These are phyloP conservation scores for Planiliza haematocheilus DNA, from an alignment of 2,113 vertebrate species.

Conservation along the genomic window DNA sequence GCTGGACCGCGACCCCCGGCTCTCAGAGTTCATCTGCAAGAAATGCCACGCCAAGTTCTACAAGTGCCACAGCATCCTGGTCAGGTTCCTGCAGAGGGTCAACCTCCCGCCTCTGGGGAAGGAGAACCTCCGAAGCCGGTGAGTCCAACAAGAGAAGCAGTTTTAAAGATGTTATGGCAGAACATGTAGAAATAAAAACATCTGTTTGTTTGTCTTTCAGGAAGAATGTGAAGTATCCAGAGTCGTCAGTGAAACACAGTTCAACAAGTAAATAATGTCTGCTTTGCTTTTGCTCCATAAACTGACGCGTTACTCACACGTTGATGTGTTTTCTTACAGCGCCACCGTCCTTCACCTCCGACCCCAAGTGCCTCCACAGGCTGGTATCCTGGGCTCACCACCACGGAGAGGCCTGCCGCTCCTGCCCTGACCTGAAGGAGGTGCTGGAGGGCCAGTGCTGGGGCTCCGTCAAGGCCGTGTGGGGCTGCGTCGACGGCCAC, in stretches of 20 bases:
- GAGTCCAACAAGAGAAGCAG: slow-evolving; percentile 8
- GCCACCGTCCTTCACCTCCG: slow-evolving; percentile 81
- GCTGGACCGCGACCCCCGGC: slow-evolving; percentile 85
- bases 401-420: slow-evolving; percentile 86
- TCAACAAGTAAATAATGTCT: slow-evolving; percentile 56
- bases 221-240: slow-evolving; percentile 50
- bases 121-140: slow-evolving; percentile 79
- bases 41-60: slow-evolving; percentile 96
- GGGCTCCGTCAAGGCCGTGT: slow-evolving; percentile 87
- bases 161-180: not conserved
- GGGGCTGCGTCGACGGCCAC: slow-evolving; percentile 90
- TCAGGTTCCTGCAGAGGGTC: slow-evolving; percentile 90
- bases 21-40: slow-evolving; percentile 93
- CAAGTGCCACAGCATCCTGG: slow-evolving; percentile 91
- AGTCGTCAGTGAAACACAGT: slow-evolving; percentile 34
- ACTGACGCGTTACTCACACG: not conserved
- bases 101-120: slow-evolving; percentile 83
- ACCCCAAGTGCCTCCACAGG: slow-evolving; percentile 86
- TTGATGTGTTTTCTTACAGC: slow-evolving; percentile 21
- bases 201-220: slow-evolving; percentile 58
- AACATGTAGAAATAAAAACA: not conserved
- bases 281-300: not conserved
- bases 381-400: slow-evolving; percentile 91
- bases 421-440: slow-evolving; percentile 87
- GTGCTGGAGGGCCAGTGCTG: slow-evolving; percentile 89